These are phyloP conservation scores for Megalopta genalis DNA, from an alignment of 1,140 invertebrate genomes.

Conservation along the genomic window DNA sequence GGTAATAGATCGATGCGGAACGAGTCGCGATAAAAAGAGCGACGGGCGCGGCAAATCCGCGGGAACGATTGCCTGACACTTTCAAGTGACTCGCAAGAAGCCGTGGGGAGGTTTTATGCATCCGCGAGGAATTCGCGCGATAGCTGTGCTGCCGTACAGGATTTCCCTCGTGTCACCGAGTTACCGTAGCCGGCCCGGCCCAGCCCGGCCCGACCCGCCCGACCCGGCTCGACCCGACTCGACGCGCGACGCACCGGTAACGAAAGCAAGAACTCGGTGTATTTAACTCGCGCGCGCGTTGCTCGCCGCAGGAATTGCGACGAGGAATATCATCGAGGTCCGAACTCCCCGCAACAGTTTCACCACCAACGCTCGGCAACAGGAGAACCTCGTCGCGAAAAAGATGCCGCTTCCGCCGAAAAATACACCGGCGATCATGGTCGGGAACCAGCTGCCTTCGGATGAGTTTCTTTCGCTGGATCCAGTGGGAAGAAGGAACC, in stretches of 20 bases:
- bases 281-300: conserved; percentile 19
- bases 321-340: conserved; percentile 42
- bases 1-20: neutral
- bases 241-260: conserved; percentile 1
- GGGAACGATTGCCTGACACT: conserved; percentile 32
- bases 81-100: conserved; percentile 44
- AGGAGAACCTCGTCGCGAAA: conserved; percentile 39
- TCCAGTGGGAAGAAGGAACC: neutral
- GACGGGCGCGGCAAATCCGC: neutral
- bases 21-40: neutral
- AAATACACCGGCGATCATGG: neutral
- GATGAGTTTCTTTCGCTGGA: neutral
- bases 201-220: no score
- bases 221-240: no score
- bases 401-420: neutral
- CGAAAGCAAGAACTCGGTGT: conserved; percentile 54
- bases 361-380: neutral
- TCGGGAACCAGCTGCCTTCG: neutral
- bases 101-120: conserved; percentile 45
- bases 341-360: conserved; percentile 36
- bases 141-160: conserved; percentile 37
- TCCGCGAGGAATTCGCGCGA: conserved; percentile 49
- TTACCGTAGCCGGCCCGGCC: conserved; percentile 21
- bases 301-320: conserved; percentile 43
- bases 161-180: conserved; percentile 53